Percentiles rank a stretch among this genome's conserved stretches.
phyloP scores from a whole-genome alignment of 2,888 invertebrate species.

The Chydorus sphaericus region DNA sequence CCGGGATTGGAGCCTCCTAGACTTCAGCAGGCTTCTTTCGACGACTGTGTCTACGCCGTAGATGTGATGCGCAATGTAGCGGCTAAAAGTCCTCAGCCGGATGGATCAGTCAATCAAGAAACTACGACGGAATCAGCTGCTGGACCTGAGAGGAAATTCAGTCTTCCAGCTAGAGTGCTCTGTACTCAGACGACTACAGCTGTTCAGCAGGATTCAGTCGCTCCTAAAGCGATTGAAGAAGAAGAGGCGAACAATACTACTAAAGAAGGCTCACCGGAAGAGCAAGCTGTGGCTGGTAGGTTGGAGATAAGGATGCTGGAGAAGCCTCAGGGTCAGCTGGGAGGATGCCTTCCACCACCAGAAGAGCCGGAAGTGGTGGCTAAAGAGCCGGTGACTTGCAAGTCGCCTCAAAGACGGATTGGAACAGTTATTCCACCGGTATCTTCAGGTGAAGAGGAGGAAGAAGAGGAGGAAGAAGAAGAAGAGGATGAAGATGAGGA shows the following conservation, averaged over 20 bases:
- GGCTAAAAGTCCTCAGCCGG: constrained; percentile 39
- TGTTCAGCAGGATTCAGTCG: background rate
- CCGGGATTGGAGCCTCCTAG: constrained; percentile 58
- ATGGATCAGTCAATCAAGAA: background rate
- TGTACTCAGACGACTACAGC: background rate
- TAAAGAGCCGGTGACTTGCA: constrained; percentile 11
- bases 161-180: constrained; percentile 22
- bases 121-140: constrained; percentile 18
- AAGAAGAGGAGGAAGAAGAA: constrained; percentile 13
- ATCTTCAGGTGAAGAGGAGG: constrained; percentile 15
- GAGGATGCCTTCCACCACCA: background rate
- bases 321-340: background rate
- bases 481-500: constrained; percentile 19
- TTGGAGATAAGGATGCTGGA: constrained; percentile 57
- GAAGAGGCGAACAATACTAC: background rate
- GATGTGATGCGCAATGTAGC: constrained; percentile 70
- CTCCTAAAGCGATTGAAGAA: background rate
- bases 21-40: constrained; percentile 72
- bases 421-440: constrained; percentile 15
- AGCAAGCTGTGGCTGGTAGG: constrained; percentile 52
- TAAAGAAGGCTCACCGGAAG: background rate
- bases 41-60: constrained; percentile 60
- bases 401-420: constrained; percentile 12
- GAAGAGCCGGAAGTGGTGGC: constrained; percentile 15
- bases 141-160: constrained; percentile 17